phyloP scores from a whole-genome alignment of 2,797 vertebrate species.

The Argya squamiceps region DNA sequence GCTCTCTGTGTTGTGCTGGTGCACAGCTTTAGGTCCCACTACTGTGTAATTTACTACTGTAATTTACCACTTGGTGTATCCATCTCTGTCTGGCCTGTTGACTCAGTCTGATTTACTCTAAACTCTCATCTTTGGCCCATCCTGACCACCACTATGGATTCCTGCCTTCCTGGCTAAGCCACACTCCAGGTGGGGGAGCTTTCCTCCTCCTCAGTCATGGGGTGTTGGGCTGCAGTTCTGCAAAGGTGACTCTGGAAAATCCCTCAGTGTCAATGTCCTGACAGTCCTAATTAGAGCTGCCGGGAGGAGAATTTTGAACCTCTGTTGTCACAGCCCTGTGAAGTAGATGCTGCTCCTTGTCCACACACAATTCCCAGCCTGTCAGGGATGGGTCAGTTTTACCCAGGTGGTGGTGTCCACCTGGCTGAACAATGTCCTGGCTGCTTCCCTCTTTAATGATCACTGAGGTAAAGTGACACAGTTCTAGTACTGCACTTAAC shows the following conservation, averaged over 20 bases:
- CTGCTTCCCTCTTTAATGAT: background rate
- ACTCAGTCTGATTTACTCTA: background rate
- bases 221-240: background rate
- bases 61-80: background rate
- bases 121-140: background rate
- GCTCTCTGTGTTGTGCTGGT: background rate
- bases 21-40: background rate
- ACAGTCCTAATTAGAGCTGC: background rate
- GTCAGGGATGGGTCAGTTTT: background rate
- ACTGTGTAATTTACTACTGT: too few relatives aligned
- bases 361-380: background rate
- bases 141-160: background rate
- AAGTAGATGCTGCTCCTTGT: background rate
- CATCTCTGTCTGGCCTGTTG: background rate
- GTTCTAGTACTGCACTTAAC: background rate
- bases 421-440: background rate
- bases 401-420: background rate
- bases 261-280: background rate
- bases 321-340: background rate
- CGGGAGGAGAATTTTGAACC: background rate
- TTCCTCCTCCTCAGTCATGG: background rate
- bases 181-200: background rate
- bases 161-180: background rate
- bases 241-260: background rate
- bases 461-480: background rate